Evolutionary conservation across 2,888 invertebrate genomes (phyloP).

Genomic region (Prostheceraeus crozeri): DNA sequence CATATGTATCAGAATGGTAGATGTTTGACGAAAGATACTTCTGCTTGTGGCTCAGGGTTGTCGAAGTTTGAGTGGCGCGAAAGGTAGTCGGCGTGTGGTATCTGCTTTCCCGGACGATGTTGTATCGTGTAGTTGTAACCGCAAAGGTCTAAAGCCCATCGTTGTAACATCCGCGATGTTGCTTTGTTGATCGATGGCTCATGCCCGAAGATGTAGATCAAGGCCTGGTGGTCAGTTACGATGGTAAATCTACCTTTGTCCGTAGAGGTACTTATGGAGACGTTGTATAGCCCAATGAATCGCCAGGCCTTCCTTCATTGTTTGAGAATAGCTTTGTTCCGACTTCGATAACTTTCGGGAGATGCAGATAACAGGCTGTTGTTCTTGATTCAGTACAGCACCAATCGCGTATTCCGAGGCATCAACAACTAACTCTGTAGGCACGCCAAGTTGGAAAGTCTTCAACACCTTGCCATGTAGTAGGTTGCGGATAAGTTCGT

Average conservation of each 20-base stretch:
- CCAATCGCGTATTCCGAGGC: constrained; percentile 13
- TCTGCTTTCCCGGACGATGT: constrained; percentile 15
- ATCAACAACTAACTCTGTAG: constrained; percentile 4
- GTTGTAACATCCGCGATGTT: constrained; percentile 9
- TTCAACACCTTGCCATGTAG: background rate
- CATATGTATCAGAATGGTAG: no score
- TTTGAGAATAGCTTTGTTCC: constrained; percentile 14
- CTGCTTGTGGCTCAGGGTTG: background rate
- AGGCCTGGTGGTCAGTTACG: constrained; percentile 20
- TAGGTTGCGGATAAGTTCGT: constrained; percentile 11
- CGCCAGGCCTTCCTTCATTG: constrained; percentile 11
- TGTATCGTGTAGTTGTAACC: constrained; percentile 14
- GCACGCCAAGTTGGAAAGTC: constrained; percentile 1
- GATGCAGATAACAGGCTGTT: constrained; percentile 13
- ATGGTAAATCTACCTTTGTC: constrained; percentile 20
- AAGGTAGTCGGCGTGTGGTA: constrained; percentile 17
- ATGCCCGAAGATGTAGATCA: background rate
- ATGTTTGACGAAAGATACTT: constrained; percentile 17
- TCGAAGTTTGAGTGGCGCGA: background rate
- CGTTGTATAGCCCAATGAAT: constrained; percentile 20
- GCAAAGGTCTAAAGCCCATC: constrained; percentile 22
- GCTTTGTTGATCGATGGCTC: constrained; percentile 9
- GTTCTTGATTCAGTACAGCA: constrained; percentile 16
- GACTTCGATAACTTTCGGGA: background rate
- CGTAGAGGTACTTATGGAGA: constrained; percentile 13